Evolutionary conservation across 2,797 vertebrate species (phyloP).

Genomic region (Toxotes lorentzi): DNA sequence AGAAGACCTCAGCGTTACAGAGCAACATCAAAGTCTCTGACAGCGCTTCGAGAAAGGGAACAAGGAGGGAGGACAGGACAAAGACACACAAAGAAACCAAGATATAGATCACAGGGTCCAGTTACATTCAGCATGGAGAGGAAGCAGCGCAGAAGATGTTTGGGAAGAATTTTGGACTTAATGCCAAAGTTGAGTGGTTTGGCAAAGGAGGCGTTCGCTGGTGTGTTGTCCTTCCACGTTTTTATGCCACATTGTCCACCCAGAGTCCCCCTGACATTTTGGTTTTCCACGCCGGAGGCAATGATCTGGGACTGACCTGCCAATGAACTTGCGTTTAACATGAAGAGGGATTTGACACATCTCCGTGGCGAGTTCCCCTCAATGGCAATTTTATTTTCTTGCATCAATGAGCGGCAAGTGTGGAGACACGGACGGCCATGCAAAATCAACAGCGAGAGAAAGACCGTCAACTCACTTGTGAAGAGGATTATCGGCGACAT

Average conservation of each 20-base stretch:
- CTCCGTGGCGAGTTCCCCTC: not conserved
- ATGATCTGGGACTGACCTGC: not conserved
- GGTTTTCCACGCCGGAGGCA: constrained; percentile 1
- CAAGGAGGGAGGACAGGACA: too few relatives aligned
- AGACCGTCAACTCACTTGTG: not conserved
- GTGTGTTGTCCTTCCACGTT: constrained; percentile 9
- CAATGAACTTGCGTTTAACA: not conserved
- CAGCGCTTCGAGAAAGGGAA: too few relatives aligned
- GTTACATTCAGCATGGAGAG: not conserved
- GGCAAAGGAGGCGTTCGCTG: constrained; percentile 3
- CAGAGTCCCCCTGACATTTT: constrained; percentile 15
- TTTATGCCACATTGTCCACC: not conserved
- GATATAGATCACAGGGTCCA: constrained; percentile 18
- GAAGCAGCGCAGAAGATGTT: not conserved
- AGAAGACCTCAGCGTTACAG: too few relatives aligned
- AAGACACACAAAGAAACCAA: not conserved
- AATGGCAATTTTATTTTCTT: not conserved
- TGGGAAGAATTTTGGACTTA: not conserved
- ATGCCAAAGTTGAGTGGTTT: constrained; percentile 20
- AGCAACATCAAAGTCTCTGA: too few relatives aligned
- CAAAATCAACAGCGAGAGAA: not conserved
- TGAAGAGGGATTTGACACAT: not conserved
- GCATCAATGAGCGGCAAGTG: constrained; percentile 4
- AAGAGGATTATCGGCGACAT: not conserved
- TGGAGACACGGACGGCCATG: not conserved